Base-by-base conservation (phyloP, 1,140 invertebrate genomes). In the Drosophila nannoptera region DNA sequence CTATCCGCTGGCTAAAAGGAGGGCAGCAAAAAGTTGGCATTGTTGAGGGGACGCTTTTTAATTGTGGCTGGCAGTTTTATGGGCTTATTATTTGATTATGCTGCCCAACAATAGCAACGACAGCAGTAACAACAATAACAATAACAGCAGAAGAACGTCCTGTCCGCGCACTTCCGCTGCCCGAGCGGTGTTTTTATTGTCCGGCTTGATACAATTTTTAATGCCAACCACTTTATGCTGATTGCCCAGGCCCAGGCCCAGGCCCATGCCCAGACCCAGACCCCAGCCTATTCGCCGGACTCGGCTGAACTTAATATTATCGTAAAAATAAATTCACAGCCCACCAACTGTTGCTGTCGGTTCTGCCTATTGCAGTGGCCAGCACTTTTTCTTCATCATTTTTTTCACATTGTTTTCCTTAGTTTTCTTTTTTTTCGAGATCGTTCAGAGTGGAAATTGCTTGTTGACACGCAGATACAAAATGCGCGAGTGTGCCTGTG, bases 221-320 rank as follows among this genome's bases (percentile, higher is more conserved):
- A 83, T 84, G 73, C 73, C 73, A 76, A 80, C 80, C 80, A 83
- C 80, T 83, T 83, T 83, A 83, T 83, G 80, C 80, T 84, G 80
- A 83, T 83, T 83, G 80, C 80, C 78, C 63, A 67, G 61, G 61
- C 73, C 63, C 36, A 12, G 50, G 45, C 52, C 22, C 22, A 22
- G 22, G 22, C 80, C 78, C 63, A 67, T 56, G 61, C 69, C 63
- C 36, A 12, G 50, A 40, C 52, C 78, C 78, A 68, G 77, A 53
- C 62, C 73, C 63, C 43, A 22, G 45, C 40, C 60, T 50, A 49
- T 52, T 43, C 53, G 43, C 12, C 68, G 45, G 68, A 63, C 22
- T 22, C 65, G 75, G 50, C 65, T 75, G 53, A 64, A 67, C 75
- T 75, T 83, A 75, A 83, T 83, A 84, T 84, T 83, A 83, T 83